Percentiles rank a stretch among this genome's conserved stretches.
Evolutionary conservation across 1,140 invertebrate species (phyloP).

Genomic region (Latrodectus geometricus): DNA sequence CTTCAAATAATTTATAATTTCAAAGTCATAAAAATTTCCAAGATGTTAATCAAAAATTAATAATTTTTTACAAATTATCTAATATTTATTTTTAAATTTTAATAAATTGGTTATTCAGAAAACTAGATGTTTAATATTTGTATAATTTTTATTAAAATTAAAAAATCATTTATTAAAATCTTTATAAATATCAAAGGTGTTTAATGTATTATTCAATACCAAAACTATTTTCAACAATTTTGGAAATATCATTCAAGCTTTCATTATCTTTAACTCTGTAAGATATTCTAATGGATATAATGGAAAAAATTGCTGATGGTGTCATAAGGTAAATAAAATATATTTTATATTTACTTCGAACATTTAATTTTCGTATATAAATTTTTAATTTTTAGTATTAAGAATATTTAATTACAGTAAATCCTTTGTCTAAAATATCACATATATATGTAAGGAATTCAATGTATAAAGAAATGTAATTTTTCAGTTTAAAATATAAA

Average conservation of each 20-base stretch:
- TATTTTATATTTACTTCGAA: not conserved
- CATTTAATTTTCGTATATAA: not conserved
- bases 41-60: too few species aligned
- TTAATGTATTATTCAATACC: too few species aligned
- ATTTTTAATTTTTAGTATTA: not conserved
- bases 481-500: too few species aligned
- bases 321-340: constrained; percentile 68
- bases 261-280: constrained; percentile 24
- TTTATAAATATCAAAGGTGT: not conserved
- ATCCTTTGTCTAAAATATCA: not conserved
- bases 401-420: not conserved
- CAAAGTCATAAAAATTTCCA: too few species aligned
- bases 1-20: too few species aligned
- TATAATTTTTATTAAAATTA: not conserved
- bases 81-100: not conserved
- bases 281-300: constrained; percentile 69
- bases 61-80: too few species aligned
- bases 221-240: not conserved
- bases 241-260: not conserved
- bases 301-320: constrained; percentile 71
- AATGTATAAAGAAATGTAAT: not conserved
- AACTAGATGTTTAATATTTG: not conserved
- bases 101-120: not conserved
- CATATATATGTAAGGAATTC: not conserved
- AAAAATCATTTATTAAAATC: not conserved